A percentile compares a stretch with the other conserved stretches of the same genome.
These are phyloP conservation scores for Orchesellides sinensis DNA, from an alignment of 2,888 invertebrate genomes.

Conservation along the genomic window DNA sequence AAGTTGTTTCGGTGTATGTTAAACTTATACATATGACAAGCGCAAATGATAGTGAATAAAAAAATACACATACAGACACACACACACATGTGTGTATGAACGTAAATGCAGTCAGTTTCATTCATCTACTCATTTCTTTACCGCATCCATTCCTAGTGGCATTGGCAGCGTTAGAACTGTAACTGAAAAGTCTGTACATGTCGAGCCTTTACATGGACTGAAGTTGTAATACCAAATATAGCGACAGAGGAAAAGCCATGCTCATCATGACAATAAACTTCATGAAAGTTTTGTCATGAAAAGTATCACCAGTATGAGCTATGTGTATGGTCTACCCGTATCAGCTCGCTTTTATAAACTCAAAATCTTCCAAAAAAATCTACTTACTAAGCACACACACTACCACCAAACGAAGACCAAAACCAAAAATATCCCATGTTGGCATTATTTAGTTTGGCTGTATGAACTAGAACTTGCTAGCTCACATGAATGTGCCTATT, in stretches of 20 bases:
- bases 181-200: conserved; percentile 17
- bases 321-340: neutral
- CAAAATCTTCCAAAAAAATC: conserved; percentile 27
- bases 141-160: neutral
- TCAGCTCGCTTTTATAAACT: conserved; percentile 32
- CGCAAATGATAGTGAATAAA: conserved; percentile 25
- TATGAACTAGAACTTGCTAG: conserved; percentile 28
- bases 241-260: neutral
- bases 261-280: conserved; percentile 42
- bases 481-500: conserved; percentile 30
- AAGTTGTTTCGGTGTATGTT: conserved; percentile 15
- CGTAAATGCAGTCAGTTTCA: conserved; percentile 15
- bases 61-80: neutral
- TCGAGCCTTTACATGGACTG: conserved; percentile 14
- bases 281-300: conserved; percentile 50
- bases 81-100: neutral
- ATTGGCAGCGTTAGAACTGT: neutral
- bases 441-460: neutral
- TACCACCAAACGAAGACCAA: conserved; percentile 11
- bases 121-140: conserved; percentile 35
- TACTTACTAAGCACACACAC: conserved; percentile 15
- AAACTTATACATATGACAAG: conserved; percentile 20
- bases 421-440: conserved; percentile 27
- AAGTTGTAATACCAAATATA: neutral
- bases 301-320: neutral